Conservation (phyloP, 2,113 vertebrate species). For the Coptodon rendalli region DNA sequence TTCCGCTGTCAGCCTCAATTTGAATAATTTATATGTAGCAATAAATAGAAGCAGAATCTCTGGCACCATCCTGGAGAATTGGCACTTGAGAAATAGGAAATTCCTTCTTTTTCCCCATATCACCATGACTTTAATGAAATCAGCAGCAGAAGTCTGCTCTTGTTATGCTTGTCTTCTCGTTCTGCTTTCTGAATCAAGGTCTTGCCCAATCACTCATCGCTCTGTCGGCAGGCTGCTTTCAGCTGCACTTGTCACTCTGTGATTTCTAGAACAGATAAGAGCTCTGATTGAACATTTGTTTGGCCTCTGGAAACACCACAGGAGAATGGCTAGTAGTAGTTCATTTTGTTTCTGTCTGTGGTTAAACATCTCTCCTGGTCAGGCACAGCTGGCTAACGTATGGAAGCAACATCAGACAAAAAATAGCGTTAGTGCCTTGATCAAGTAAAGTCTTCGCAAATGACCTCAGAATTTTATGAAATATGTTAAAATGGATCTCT, state of each 20-base stretch:
- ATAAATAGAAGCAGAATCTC: conserved; percentile 48
- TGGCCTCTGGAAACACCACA: conserved; percentile 11
- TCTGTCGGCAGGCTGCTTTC: conserved; percentile 16
- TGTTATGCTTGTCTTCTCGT: conserved; percentile 40
- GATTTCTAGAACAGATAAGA: conserved; percentile 55
- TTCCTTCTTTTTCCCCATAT: conserved; percentile 12
- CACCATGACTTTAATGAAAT: conserved; percentile 41
- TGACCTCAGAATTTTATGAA: not conserved
- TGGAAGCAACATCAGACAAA: not conserved
- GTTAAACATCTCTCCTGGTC: not conserved
- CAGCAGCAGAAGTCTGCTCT: conserved; percentile 20
- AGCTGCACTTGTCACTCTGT: conserved; percentile 44
- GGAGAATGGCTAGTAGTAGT: not conserved
- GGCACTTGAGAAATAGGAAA: conserved; percentile 36
- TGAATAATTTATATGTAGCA: conserved; percentile 59
- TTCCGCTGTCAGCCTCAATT: conserved; percentile 37
- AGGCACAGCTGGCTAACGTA: not conserved
- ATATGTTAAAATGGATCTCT: not conserved
- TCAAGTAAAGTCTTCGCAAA: not conserved
- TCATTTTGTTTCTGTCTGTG: not conserved
- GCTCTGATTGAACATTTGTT: conserved; percentile 54
- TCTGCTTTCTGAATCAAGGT: conserved; percentile 10
- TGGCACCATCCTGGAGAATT: conserved; percentile 29
- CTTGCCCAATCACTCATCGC: conserved; percentile 34
- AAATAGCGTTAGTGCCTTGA: not conserved